Evolutionary conservation across 2,113 vertebrate species (phyloP), one percentile per base, ranked within the genome.

Genomic region (Misgurnus mizolepis): DNA sequence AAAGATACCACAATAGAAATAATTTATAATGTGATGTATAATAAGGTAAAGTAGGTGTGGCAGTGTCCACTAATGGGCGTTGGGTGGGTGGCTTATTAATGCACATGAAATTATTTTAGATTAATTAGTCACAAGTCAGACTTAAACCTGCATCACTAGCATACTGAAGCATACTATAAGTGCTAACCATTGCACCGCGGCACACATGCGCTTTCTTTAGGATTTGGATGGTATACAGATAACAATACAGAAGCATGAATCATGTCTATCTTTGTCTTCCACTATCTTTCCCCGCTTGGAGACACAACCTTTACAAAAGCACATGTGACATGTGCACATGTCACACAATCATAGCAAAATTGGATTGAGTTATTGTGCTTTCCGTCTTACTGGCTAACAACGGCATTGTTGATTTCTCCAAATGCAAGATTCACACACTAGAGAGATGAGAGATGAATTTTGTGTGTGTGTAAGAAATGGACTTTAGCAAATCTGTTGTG

Each of bases 371-470:
- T 41, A 71, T 66, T 65, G 40, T 45, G 7, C 62, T 45, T 43
- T 17, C 34, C 65, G 61, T 78, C 79, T 55, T 18, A 14, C 5
- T 5, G 15, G 15, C 64, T 62, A 73, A 72, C 34, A 66, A 64
- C 7, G 12, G 49, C 39, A 66, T 34, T 43, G 50, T n/a, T 49
- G 18, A 9, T 9, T 22, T 39, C 60, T 8, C 43, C 75, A 7
- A 66, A 43, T 18, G 43, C 27, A 76, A n/a, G 49, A 15, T n/a
- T 56, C 64, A 61, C 71, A 69, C 70, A 49, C 47, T 7, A 12
- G 43, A 47, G 72, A 53, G 55, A 70, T 22, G 61, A 82, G 49
- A 18, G 60, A 78, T 64, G 81, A 55, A 39, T 56, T 22, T 53
- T 47, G 79, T 27, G 15, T 7, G 17, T 10, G 14, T 27, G 17